Base-by-base conservation (phyloP, 2,888 invertebrate genomes). In the Camponotus fellah region DNA sequence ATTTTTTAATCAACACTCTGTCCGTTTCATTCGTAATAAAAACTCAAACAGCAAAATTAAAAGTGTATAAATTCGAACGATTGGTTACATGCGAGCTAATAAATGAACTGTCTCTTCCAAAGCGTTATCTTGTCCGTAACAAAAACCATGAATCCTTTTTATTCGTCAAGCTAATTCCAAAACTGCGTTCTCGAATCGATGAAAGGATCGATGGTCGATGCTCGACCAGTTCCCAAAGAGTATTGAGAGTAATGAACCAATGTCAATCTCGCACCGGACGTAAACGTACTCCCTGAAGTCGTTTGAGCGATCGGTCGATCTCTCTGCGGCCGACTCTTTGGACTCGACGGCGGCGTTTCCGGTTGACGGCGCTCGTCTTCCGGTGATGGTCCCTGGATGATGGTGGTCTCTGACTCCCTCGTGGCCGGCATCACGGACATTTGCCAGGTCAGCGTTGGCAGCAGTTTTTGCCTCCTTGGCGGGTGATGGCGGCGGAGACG, bases 401-500 rank as follows among this genome's bases (percentile, higher is more conserved):
- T 72, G 77, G 32, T 77, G 64, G 12, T 90, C 88, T 87, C 87
- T 77, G 74, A 68, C 69, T 79, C 86, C 82, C 56, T 89, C 91
- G 86, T 85, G 88, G 83, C 83, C 85, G 87, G 90, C 81, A 83
- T 89, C 89, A 91, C 91, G 90, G 92, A 92, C 92, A 93, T 93
- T 92, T 92, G 92, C 93, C 93, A 93, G 89, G 92, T 92, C 92
- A 93, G 86, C 82, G 91, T 92, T 93, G 92, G 92, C 89, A 92
- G 89, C 76, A 90, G 86, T 84, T 86, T 90, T 90, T 90, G 90
- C 89, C 88, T 93, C 92, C 91, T 94, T 94, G 91, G 93, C 91
- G 90, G 94, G 94, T 91, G 94, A 94, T 86, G 94, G 92, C 85
- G 94, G 94, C 87, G 94, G 94, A 91, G 94, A 94, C 86, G 93